Conservation (phyloP, 2,888 invertebrate species). For the Elgonia sp. region DNA sequence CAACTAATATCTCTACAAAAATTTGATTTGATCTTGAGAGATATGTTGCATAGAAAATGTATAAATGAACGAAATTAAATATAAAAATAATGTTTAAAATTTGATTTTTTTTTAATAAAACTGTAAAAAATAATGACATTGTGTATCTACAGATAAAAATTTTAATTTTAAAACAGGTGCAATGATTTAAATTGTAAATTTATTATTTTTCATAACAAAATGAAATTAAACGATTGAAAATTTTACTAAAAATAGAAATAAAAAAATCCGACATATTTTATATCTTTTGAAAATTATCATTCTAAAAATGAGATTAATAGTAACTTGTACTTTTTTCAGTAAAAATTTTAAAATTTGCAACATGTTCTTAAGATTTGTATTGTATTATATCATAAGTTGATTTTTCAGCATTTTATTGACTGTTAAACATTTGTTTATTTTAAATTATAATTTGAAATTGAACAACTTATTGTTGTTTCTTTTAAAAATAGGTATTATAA, state of each 20-base stretch:
- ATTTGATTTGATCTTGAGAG: neutral
- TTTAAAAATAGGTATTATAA: conserved; percentile 46
- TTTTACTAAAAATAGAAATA: no score
- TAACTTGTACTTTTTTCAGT: neutral
- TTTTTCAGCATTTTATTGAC: neutral
- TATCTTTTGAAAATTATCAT: no score
- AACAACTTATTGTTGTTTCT: neutral
- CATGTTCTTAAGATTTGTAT: conserved; percentile 19
- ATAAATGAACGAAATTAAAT: neutral
- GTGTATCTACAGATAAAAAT: no score
- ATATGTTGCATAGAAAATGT: conserved; percentile 34
- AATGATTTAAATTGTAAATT: no score
- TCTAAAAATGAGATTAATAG: no score
- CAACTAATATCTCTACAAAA: neutral
- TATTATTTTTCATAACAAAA: no score
- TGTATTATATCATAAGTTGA: neutral
- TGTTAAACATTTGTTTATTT: neutral
- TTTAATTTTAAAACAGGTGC: no score
- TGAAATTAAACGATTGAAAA: no score
- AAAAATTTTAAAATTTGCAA: conserved; percentile 4
- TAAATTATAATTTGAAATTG: neutral
- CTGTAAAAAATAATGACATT: no score
- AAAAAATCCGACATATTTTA: no score
- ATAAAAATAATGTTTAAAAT: neutral
- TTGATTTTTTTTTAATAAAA: no score